Evolutionary conservation across 1,140 invertebrate species (phyloP).

Genomic region (Dinoponera quadriceps): DNA sequence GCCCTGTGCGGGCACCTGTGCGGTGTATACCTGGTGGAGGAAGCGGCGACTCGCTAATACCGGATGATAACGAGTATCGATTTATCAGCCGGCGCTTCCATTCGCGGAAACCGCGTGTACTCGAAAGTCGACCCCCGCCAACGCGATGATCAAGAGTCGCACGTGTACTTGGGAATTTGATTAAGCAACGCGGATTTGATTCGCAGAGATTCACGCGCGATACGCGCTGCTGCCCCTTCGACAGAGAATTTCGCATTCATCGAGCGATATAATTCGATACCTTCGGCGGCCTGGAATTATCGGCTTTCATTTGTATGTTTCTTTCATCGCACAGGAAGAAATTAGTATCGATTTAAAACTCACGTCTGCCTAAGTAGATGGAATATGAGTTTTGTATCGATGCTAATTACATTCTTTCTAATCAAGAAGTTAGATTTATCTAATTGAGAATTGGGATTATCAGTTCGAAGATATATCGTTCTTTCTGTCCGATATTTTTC

Average conservation of each 20-base stretch:
- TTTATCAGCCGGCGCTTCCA: conserved; percentile 10
- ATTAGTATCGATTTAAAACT: too few species aligned
- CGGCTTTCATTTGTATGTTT: too few species aligned
- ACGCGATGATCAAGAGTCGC: conserved; percentile 32
- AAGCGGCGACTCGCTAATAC: background rate
- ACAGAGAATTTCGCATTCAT: too few species aligned
- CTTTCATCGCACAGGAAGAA: too few species aligned
- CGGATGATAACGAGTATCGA: conserved; percentile 30
- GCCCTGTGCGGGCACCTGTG: background rate
- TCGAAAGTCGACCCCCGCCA: background rate
- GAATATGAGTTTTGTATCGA: too few species aligned
- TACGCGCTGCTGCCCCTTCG: too few species aligned
- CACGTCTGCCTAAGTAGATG: too few species aligned
- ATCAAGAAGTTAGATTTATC: background rate
- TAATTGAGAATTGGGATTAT: too few species aligned
- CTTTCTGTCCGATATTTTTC: too few species aligned
- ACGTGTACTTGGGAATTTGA: conserved; percentile 32
- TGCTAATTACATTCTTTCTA: background rate
- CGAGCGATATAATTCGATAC: conserved; percentile 31
- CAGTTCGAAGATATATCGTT: too few species aligned
- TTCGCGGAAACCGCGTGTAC: background rate
- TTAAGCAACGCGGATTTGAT: conserved; percentile 37
- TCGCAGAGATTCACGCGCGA: background rate
- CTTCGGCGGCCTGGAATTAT: too few species aligned
- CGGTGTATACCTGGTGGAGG: background rate